These are phyloP conservation scores for Ooceraea biroi DNA, from an alignment of 1,140 invertebrate species.

Conservation along the genomic window DNA sequence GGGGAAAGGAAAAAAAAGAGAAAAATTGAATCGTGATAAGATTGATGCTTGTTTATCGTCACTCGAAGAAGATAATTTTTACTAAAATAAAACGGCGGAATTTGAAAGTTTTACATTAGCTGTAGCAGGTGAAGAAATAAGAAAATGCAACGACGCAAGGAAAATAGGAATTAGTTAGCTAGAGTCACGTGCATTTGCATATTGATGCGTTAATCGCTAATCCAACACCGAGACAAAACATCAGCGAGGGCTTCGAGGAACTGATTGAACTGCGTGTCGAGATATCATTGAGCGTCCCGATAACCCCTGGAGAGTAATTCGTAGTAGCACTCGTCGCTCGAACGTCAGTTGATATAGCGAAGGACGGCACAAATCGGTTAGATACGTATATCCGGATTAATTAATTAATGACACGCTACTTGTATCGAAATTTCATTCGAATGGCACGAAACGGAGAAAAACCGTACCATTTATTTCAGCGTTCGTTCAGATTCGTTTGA, in stretches of 20 bases:
- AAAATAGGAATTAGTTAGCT: neutral
- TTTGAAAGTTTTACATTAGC: neutral
- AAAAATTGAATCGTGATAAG: neutral
- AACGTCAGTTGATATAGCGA: slow-evolving; percentile 67
- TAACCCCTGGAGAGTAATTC: slow-evolving; percentile 79
- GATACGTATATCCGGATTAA: slow-evolving; percentile 19
- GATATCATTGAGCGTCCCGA: slow-evolving; percentile 67
- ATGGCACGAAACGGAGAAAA: neutral
- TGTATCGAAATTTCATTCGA: neutral
- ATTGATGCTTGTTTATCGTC: neutral
- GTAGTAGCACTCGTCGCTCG: slow-evolving; percentile 56
- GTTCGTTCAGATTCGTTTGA: too few species aligned
- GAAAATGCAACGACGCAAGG: slow-evolving; percentile 3
- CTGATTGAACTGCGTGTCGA: slow-evolving; percentile 59
- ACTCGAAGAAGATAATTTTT: neutral
- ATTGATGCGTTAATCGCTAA: slow-evolving; percentile 67
- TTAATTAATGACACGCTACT: neutral
- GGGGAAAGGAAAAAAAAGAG: neutral
- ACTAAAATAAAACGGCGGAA: neutral
- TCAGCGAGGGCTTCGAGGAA: slow-evolving; percentile 69
- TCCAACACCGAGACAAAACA: slow-evolving; percentile 78
- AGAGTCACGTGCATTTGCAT: slow-evolving; percentile 65
- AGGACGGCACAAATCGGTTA: slow-evolving; percentile 4
- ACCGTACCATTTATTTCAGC: too few species aligned
- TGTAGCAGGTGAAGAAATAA: neutral